Evolutionary conservation across 2,888 invertebrate species (phyloP), one percentile per base, ranked within the genome.

Genomic region (Euzophera pinguis): DNA sequence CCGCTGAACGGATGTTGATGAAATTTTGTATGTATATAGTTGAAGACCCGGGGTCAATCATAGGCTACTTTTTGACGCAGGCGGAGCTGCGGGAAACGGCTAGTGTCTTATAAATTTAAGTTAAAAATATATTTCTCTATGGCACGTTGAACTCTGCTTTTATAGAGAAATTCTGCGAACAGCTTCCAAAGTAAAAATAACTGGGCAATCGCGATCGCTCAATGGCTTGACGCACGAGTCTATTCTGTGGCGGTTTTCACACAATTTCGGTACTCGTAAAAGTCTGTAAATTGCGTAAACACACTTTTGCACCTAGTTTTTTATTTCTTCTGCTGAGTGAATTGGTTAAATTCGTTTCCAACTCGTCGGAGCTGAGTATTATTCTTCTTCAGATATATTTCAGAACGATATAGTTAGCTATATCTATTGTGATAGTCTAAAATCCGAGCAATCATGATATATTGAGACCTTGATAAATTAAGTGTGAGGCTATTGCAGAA

Each of bases 151-250:
- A 32, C 16, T 7, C 8, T 47, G 47, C 35, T 35, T 22, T 12
- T 17, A 34, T 38, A 43, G 35, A 45, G 56, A 52, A 58, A 50
- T 50, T 29, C 39, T 39, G 29, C 29, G 39, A 41, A 41, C 27
- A 49, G 12, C 54, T 56, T 54, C 56, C 54, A 50, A 54, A 52
- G 54, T 57, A 60, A 60, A 59, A 60, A 60, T 60, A 60, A 52
- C 57, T 32, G 29, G 35, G 39, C 29, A 38, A 39, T 45, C 16
- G 6, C 32, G 32, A 8, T 13, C 16, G 29, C 16, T 43, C 16
- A 34, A 45, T 34, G 32, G 16, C 14, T 10, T 50, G 50, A 50
- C 50, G 41, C 32, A 50, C 41, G 27, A 27, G 38, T 38, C 12
- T 12, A 39, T 49, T 29, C 34, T n/a, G 35, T 13, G 17, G 49